Evolutionary conservation across 1,140 invertebrate species (phyloP).

Genomic region (Drosophila ficusphila): DNA sequence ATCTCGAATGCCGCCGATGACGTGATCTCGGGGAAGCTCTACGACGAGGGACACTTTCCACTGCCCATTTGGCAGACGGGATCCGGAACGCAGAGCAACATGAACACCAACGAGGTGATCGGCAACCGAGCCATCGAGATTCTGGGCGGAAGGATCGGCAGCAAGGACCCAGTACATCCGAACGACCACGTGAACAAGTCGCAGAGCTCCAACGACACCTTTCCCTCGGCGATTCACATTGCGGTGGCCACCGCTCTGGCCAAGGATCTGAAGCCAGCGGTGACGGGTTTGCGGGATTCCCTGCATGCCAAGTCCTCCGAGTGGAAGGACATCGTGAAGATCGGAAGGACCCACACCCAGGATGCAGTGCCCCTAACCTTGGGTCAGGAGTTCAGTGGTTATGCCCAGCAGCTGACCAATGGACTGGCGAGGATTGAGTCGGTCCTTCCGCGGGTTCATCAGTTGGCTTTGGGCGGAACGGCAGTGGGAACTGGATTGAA

Average conservation of each 20-base stretch:
- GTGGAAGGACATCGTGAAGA: constrained; percentile 97
- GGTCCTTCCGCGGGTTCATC: constrained; percentile 93
- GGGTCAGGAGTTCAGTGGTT: constrained; percentile 5
- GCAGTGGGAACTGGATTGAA: constrained; percentile 99
- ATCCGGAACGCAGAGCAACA: constrained; percentile 3
- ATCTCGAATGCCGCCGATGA: constrained; percentile 1
- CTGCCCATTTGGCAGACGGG: constrained; percentile 7
- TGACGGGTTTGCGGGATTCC: constrained; percentile 90
- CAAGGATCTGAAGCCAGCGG: constrained; percentile 91
- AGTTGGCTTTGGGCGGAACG: constrained; percentile 97
- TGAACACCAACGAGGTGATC: constrained; percentile 7
- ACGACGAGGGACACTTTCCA: constrained; percentile 3
- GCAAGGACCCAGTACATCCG: neutral
- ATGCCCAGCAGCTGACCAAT: constrained; percentile 4
- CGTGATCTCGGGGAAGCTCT: constrained; percentile 2
- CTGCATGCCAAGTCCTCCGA: constrained; percentile 92
- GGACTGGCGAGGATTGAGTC: constrained; percentile 35
- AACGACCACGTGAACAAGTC: constrained; percentile 5
- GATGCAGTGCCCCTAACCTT: neutral
- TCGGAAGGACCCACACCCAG: constrained; percentile 92
- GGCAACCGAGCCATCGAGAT: neutral
- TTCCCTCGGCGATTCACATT: constrained; percentile 7
- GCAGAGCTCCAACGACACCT: constrained; percentile 8
- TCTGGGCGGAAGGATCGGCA: neutral
- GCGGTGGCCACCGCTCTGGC: constrained; percentile 89